These are phyloP conservation scores for Augochlora pura DNA, from an alignment of 1,140 invertebrate species.

Conservation along the genomic window DNA sequence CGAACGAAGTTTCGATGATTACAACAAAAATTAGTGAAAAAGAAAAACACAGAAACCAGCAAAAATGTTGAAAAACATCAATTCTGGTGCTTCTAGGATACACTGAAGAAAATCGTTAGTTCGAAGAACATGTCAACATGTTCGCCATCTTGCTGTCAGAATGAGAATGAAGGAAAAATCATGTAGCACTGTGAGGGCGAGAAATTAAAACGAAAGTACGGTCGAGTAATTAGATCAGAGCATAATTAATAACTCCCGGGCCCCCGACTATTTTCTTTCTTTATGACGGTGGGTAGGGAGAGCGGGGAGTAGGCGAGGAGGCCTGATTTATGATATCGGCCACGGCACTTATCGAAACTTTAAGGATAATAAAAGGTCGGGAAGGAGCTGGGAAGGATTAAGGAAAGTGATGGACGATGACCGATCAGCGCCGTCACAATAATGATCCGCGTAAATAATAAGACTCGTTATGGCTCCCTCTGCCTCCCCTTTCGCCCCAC, in stretches of 20 bases:
- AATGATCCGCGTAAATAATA: slow-evolving; percentile 78
- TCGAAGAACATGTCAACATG: no score
- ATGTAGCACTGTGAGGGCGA: background rate
- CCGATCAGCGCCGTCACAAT: slow-evolving; percentile 77
- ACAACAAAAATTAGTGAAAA: no score
- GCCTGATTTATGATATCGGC: slow-evolving; percentile 66
- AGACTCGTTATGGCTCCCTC: slow-evolving; percentile 70
- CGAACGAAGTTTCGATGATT: no score
- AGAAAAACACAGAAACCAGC: no score
- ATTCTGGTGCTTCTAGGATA: no score
- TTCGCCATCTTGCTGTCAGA: no score
- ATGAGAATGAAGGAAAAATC: no score
- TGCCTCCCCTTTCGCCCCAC: slow-evolving; percentile 26
- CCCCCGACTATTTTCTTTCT: slow-evolving; percentile 18
- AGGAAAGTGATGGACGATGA: slow-evolving; percentile 76
- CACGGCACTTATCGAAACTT: slow-evolving; percentile 66
- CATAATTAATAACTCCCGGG: slow-evolving; percentile 57
- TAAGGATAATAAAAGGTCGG: slow-evolving; percentile 66
- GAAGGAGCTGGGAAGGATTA: slow-evolving; percentile 57
- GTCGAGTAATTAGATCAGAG: slow-evolving; percentile 44
- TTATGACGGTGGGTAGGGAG: slow-evolving; percentile 19
- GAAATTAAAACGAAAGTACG: slow-evolving; percentile 23
- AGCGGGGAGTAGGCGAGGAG: slow-evolving; percentile 6
- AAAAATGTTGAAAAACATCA: no score
- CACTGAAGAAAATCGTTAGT: no score